Percentiles rank a stretch among this genome's conserved stretches.
Evolutionary conservation across 2,113 vertebrate species (phyloP).

Genomic region (Addax nasomaculatus): DNA sequence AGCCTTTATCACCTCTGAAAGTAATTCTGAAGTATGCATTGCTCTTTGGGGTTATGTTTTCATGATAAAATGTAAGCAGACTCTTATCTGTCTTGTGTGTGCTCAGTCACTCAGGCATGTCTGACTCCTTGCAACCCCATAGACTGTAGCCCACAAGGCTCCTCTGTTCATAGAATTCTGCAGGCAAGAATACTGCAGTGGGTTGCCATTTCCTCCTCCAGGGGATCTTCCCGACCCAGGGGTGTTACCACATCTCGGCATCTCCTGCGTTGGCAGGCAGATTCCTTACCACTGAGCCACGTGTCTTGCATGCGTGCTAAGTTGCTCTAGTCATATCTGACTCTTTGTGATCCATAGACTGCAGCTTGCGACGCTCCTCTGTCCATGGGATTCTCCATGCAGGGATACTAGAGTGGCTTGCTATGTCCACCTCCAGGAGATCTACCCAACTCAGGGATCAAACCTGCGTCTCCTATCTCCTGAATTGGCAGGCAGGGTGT

Average conservation of each 20-base stretch:
- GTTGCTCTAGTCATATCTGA: neutral
- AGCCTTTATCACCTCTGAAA: neutral
- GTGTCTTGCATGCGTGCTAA: neutral
- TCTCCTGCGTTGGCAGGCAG: neutral
- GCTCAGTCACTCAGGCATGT: neutral
- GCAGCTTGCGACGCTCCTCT: neutral
- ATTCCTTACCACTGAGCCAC: neutral
- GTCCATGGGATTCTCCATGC: neutral
- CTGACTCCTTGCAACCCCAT: neutral
- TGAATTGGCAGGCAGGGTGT: neutral
- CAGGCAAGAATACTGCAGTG: neutral
- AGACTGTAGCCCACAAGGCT: neutral
- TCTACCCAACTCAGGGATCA: neutral
- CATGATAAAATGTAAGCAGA: neutral
- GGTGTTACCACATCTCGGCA: rapidly evolving
- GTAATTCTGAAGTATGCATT: neutral
- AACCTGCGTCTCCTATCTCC: neutral
- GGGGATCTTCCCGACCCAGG: neutral
- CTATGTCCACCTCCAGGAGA: neutral
- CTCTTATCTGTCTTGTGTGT: neutral
- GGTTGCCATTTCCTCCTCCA: neutral
- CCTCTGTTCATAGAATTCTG: neutral
- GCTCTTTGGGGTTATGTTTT: neutral
- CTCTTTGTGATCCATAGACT: neutral
- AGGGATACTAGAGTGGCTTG: neutral